Base-by-base conservation (phyloP, 2,888 invertebrate genomes). In the Phaonia tiefii region DNA sequence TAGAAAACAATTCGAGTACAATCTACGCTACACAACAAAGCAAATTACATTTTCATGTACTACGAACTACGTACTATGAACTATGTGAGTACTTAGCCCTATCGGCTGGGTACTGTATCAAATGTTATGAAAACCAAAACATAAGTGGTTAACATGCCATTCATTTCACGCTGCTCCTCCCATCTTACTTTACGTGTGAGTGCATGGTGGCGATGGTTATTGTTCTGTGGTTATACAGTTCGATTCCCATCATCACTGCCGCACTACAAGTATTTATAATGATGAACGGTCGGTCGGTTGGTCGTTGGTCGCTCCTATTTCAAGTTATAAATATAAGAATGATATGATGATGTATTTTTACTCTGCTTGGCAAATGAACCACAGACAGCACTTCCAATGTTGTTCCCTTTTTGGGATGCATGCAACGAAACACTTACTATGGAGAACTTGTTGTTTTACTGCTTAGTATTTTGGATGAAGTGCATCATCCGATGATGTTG, bases 41-140 rank as follows among this genome's bases (percentile, higher is more conserved):
- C 8, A 58, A 63, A 66, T 80, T 72, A 70, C 79, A 74, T 70
- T 79, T 63, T 65, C 46, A 49, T 54, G 54, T 25, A 46, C 17
- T 46, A 8, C n/a, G 46, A 56, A n/a, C 56, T 13, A 31, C 3
- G n/a, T 1, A 26, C 4, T 31, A 11, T 13, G 26, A 56, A 11
- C 13, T 2, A n/a, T n/a, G n/a, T n/a, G n/a, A n/a, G n/a, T n/a
- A n/a, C n/a, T n/a, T n/a, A 8, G 31, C 4, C 31, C 31, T 5
- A 31, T 31, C 31, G 31, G 8, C 8, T 8, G 31, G 31, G 31
- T 31, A 31, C 31, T 31, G 31, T 3, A 31, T 8, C 4, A 31
- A 5, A 31, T 31, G 31, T 8, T 31, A 58, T n/a, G 37, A 25
- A 63, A 63, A 63, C 63, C 63, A 42, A 39, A 63, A 63, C 63